phyloP scores from a whole-genome alignment of 2,888 invertebrate species.

The Gymnoscelis rufifasciata region DNA sequence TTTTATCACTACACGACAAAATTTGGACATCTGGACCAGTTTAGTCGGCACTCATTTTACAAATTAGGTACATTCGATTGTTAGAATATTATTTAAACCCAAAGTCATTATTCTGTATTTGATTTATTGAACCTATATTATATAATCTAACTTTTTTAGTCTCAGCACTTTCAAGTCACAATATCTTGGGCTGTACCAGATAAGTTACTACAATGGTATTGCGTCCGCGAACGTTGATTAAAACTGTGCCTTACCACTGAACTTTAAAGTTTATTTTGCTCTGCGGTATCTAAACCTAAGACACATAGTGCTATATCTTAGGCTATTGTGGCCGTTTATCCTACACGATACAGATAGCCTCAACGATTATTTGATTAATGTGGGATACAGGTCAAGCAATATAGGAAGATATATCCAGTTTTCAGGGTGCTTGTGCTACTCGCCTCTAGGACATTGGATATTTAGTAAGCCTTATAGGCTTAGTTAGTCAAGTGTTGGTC shows the following conservation, averaged over 20 bases:
- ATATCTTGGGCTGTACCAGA: no score
- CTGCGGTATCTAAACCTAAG: neutral
- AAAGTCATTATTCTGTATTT: no score
- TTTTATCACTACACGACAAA: no score
- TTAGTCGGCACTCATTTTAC: no score
- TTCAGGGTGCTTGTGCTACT: neutral
- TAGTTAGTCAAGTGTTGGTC: no score
- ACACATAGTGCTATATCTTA: conserved; percentile 6
- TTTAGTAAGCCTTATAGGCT: neutral
- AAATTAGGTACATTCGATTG: no score
- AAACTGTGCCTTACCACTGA: neutral
- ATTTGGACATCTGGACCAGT: no score
- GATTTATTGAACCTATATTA: no score
- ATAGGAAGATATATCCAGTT: neutral
- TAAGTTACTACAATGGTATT: no score
- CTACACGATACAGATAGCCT: conserved; percentile 55
- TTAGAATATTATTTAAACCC: no score
- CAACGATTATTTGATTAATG: conserved; percentile 16
- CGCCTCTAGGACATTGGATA: neutral
- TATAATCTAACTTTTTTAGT: no score
- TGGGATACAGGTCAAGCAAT: conserved; percentile 10
- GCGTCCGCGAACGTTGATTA: neutral
- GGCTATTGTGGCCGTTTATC: conserved; percentile 57
- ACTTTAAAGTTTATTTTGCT: neutral
- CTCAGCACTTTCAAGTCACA: no score